Evolutionary conservation across 2,888 invertebrate species (phyloP).

Genomic region (Drosophila gaucha): DNA sequence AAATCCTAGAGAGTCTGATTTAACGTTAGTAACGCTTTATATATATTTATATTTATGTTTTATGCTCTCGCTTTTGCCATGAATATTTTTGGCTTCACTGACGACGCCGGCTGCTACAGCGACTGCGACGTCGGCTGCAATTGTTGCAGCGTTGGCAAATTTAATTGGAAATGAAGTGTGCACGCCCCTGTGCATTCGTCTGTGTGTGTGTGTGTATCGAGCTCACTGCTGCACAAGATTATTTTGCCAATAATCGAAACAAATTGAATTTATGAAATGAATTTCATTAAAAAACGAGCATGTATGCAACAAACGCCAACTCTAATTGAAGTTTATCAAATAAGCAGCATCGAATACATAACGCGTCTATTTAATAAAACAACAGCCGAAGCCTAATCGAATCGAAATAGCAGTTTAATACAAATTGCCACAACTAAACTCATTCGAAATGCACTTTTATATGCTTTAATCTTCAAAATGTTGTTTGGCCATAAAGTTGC

Average conservation of each 20-base stretch:
- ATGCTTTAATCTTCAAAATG: not conserved
- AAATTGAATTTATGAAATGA: constrained; percentile 79
- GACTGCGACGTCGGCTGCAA: constrained; percentile 32
- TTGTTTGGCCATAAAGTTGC: no score
- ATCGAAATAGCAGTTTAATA: not conserved
- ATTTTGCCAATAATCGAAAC: constrained; percentile 79
- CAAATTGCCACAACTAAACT: constrained; percentile 4
- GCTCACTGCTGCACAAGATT: constrained; percentile 62
- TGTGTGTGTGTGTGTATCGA: constrained; percentile 26
- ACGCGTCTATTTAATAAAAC: constrained; percentile 21
- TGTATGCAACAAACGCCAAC: constrained; percentile 52
- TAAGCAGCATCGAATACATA: constrained; percentile 40
- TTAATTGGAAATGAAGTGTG: constrained; percentile 79
- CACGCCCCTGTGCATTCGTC: constrained; percentile 37
- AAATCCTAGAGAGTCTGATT: constrained; percentile 29
- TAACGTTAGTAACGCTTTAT: constrained; percentile 44
- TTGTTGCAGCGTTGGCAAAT: constrained; percentile 75
- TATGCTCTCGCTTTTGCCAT: constrained; percentile 56
- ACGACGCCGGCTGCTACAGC: constrained; percentile 5
- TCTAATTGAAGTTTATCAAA: constrained; percentile 72
- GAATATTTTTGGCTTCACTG: constrained; percentile 52
- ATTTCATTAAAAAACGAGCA: constrained; percentile 63
- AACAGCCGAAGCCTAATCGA: not conserved
- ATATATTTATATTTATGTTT: constrained; percentile 47
- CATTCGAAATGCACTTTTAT: not conserved